phyloP scores from a whole-genome alignment of 2,797 vertebrate species.

The Leontopithecus rosalia region DNA sequence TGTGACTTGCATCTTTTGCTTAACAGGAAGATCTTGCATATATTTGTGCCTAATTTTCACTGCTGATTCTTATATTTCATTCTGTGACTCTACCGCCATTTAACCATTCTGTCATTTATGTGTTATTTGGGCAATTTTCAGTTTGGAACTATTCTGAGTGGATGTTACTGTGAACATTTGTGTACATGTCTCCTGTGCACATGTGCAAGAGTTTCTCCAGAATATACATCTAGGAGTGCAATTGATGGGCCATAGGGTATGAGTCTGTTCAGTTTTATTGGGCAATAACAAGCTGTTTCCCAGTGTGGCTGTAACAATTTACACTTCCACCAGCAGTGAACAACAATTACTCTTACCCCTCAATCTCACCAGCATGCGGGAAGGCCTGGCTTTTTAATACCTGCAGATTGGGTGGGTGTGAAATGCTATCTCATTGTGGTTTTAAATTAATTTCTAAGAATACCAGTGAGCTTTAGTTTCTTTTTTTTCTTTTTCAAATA shows the following conservation, averaged over 20 bases:
- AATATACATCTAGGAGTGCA: background rate
- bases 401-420: background rate
- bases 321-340: background rate
- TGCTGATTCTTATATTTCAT: background rate
- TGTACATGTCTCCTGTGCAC: background rate
- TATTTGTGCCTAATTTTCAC: background rate
- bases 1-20: background rate
- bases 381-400: conserved; percentile 18
- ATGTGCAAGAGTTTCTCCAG: background rate
- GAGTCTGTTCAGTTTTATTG: conserved; percentile 58
- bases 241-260: background rate
- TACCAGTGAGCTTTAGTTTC: background rate
- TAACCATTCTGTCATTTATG: background rate
- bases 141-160: background rate
- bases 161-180: background rate
- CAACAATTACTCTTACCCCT: conserved; percentile 5
- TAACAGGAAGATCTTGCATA: background rate
- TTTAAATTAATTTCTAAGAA: conserved; percentile 53
- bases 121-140: conserved; percentile 4
- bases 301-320: conserved; percentile 40
- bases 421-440: conserved; percentile 13
- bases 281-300: conserved; percentile 50
- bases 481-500: background rate
- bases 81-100: background rate
- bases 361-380: background rate